phyloP scores from a whole-genome alignment of 2,113 vertebrate genomes.

The Prinia subflava region DNA sequence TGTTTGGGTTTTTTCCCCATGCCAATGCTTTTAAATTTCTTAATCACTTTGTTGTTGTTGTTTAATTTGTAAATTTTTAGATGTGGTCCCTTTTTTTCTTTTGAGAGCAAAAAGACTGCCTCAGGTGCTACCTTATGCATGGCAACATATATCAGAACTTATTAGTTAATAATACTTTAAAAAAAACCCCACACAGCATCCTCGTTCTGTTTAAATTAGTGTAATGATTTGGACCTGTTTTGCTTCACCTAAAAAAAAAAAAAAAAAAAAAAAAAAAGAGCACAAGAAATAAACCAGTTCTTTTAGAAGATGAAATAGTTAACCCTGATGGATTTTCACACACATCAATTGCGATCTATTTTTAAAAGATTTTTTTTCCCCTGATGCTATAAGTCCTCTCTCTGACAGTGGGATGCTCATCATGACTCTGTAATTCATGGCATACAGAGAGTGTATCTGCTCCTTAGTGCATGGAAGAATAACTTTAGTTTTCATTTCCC shows the following conservation, averaged over 20 bases:
- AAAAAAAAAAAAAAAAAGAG: neutral
- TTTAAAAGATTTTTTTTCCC: neutral
- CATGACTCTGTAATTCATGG: neutral
- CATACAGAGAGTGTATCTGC: neutral
- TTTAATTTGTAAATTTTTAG: constrained; percentile 25
- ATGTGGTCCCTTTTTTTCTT: neutral
- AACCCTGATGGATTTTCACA: neutral
- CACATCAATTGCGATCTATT: neutral
- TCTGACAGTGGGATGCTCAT: neutral
- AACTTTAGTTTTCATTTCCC: neutral
- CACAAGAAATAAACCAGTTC: constrained; percentile 1
- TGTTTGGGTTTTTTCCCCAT: neutral
- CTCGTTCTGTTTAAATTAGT: neutral
- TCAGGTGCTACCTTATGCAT: constrained; percentile 13
- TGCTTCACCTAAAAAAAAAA: constrained; percentile 41
- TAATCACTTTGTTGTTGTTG: constrained; percentile 3
- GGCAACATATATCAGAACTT: constrained; percentile 27
- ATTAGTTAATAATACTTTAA: neutral
- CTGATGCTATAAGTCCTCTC: neutral
- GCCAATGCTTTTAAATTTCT: neutral
- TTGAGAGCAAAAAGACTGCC: neutral
- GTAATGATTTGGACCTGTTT: constrained; percentile 33
- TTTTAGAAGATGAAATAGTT: neutral
- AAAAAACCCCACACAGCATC: neutral
- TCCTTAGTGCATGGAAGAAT: neutral